A percentile compares a stretch with the other conserved stretches of the same genome.
Conservation (phyloP, 1,140 invertebrate genomes). For the Bombus affinis region DNA sequence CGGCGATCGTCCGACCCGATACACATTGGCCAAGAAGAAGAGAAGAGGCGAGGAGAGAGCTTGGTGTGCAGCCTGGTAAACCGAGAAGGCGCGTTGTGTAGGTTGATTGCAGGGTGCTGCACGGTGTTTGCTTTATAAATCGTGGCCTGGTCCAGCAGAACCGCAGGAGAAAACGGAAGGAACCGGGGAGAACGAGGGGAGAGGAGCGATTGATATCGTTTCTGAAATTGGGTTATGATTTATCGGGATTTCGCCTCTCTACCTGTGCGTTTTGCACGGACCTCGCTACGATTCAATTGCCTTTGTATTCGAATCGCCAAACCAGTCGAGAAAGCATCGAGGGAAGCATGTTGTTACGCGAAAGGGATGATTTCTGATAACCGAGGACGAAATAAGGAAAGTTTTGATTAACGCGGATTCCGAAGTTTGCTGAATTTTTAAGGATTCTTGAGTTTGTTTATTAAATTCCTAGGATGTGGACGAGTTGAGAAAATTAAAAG, state of each 20-base stretch:
- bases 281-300: constrained; percentile 54
- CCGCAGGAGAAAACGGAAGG: constrained; percentile 62
- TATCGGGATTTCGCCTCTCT: constrained; percentile 68
- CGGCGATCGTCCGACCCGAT: constrained; percentile 75
- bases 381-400: neutral
- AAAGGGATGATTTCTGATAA: neutral
- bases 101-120: constrained; percentile 80
- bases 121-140: constrained; percentile 83
- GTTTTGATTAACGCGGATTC: neutral
- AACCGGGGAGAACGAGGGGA: neutral
- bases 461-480: neutral
- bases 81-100: constrained; percentile 64
- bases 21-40: constrained; percentile 27
- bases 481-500: neutral
- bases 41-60: constrained; percentile 10
- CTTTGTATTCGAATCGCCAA: neutral
- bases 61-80: constrained; percentile 48
- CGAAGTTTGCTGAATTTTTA: too few relatives aligned
- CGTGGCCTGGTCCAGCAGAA: constrained; percentile 69
- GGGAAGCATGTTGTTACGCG: neutral
- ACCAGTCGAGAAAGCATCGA: neutral
- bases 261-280: constrained; percentile 9
- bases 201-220: constrained; percentile 74
- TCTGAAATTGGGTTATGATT: constrained; percentile 76
- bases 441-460: fast-evolving